A percentile compares a stretch with the other conserved stretches of the same genome.
Evolutionary conservation across 23 tunicate genomes (phyloP).

Genomic region (Styela clava): DNA sequence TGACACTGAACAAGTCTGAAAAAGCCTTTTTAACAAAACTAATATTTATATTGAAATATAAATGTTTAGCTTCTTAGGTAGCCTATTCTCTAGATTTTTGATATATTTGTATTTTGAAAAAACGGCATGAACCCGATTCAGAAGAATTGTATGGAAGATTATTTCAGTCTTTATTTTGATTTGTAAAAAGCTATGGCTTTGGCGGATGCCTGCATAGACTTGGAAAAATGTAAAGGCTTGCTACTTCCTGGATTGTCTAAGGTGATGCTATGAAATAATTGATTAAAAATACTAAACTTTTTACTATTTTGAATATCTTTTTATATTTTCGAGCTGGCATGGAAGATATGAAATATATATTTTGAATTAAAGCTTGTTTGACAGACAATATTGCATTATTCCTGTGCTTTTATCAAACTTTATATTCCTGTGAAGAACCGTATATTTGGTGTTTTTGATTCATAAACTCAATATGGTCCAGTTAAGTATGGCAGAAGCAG

Average conservation of each 20-base stretch:
- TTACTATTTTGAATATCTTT: neutral
- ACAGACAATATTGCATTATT: too few species aligned
- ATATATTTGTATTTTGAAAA: neutral
- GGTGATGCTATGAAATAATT: neutral
- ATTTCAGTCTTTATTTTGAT: neutral
- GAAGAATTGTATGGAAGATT: neutral
- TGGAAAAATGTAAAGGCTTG: constrained; percentile 27
- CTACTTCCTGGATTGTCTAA: constrained; percentile 8
- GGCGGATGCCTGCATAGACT: neutral
- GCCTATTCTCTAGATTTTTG: neutral
- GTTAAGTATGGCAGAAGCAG: too few species aligned
- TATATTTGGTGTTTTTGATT: too few species aligned
- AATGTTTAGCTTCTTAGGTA: neutral
- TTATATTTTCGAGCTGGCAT: neutral
- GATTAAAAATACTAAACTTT: neutral
- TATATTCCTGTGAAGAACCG: too few species aligned
- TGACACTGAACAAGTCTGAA: neutral
- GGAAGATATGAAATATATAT: too few species aligned
- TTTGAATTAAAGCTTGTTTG: too few species aligned
- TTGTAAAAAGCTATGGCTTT: neutral
- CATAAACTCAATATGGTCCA: too few species aligned
- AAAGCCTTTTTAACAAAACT: neutral
- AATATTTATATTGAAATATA: too few species aligned
- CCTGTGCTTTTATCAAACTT: too few species aligned
- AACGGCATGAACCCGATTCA: neutral